Percentiles rank a stretch among this genome's conserved stretches.
These are phyloP conservation scores for Sarcophaga variegata DNA, from an alignment of 2,888 invertebrate genomes.

Conservation along the genomic window DNA sequence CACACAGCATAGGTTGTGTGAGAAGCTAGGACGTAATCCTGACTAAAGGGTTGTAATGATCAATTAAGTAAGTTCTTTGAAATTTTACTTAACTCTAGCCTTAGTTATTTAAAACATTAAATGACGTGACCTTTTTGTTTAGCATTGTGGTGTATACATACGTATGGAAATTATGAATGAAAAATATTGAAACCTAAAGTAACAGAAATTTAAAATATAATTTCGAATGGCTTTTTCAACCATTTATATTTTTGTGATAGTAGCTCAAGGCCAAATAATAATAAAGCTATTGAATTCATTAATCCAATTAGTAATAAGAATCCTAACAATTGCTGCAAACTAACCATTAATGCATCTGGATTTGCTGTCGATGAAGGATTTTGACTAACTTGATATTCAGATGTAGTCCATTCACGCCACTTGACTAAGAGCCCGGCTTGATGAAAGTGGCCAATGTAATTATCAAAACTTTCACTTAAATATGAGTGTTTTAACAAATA, in stretches of 20 bases:
- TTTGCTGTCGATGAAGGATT: not conserved
- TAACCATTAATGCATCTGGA: slow-evolving; percentile 38
- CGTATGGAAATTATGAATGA: too few relatives aligned
- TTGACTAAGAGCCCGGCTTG: slow-evolving; percentile 15
- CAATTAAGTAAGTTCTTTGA: too few relatives aligned
- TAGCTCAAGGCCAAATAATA: slow-evolving; percentile 70
- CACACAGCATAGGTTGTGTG: too few relatives aligned
- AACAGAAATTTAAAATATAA: not conserved
- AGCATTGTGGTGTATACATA: too few relatives aligned
- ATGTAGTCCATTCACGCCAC: slow-evolving; percentile 28
- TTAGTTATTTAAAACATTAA: too few relatives aligned
- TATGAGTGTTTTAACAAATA: slow-evolving; percentile 55
- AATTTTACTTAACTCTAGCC: too few relatives aligned
- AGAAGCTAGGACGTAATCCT: too few relatives aligned
- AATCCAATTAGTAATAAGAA: not conserved
- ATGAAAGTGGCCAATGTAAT: slow-evolving; percentile 26
- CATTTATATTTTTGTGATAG: slow-evolving; percentile 33
- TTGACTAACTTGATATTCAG: not conserved
- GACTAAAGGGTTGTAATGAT: too few relatives aligned
- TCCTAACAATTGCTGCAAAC: slow-evolving; percentile 20
- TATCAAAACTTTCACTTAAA: slow-evolving; percentile 37
- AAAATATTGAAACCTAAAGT: not conserved
- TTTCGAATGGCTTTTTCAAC: slow-evolving; percentile 2
- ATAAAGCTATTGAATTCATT: not conserved
- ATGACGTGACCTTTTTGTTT: too few relatives aligned